Base-by-base conservation (phyloP, 1,140 invertebrate species). In the Diachasmimorpha longicaudata region DNA sequence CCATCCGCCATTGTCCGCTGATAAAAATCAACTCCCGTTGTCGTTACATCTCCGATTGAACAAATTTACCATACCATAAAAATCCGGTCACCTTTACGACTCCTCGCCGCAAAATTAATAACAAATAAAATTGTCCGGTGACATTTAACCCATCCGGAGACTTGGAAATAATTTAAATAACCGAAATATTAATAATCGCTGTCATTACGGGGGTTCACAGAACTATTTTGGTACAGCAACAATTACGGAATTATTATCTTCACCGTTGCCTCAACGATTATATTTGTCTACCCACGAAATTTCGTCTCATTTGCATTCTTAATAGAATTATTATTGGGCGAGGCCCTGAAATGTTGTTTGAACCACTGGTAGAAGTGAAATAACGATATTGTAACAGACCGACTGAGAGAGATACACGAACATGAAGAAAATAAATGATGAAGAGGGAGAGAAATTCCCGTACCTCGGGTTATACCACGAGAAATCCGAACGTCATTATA, bases 251-350 rank as follows among this genome's bases (percentile, higher is more conserved):
- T 77, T 55, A 78, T 79, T 76, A 70, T 70, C 74, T 74, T 78
- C 66, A 76, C 77, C 77, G 75, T 77, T 73, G 74, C 69, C 68
- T 69, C 76, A 76, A 77, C 77, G 79, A 80, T 80, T 80, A 80
- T 78, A 80, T 80, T 78, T 78, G 77, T 75, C 78, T 79, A 79
- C 78, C 78, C 46, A 72, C 46, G 39, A 74, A 79, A 77, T 77
- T 70, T 77, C 46, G 39, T 70, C 72, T 76, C 72, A 81, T 82
- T 83, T 82, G 81, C 78, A 82, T 82, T 80, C 77, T 79, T 83
- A 82, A 83, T 82, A 81, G 81, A 82, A 83, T 83, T 82, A 82
- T 83, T 82, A 83, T 80, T 58, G 31, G 55, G 46, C 52, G 63
- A 55, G 72, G 52, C 36, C 44, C 52, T 46, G 23, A 13, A 19